Evolutionary conservation across 2,797 vertebrate species (phyloP), one percentile per base, ranked within the genome.

Genomic region (Anolis apletophallus): DNA sequence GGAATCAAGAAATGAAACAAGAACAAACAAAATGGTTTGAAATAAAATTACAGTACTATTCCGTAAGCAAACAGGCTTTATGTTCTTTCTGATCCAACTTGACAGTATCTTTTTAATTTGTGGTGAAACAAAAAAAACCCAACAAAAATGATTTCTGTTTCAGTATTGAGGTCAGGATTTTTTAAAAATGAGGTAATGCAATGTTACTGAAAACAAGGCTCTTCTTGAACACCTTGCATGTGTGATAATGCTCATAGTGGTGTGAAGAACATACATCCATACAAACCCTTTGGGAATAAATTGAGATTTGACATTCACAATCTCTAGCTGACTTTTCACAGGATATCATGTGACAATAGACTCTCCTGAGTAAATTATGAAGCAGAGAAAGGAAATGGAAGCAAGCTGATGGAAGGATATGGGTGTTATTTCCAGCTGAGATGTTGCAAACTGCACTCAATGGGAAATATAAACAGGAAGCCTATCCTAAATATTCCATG

Each of bases 401-500:
- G 52, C 8, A 54, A 85, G 17, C n/a, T 67, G 77, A 73, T 1
- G 68, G 78, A 46, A 80, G 71, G 40, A 80, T n/a, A 12, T 1
- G 1, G 0, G 0, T 69, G 77, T 68, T 36, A 67, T 55, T 61
- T 83, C 3, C n/a, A 19, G 57, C 73, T 1, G 50, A 88, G 34
- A 59, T 50, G 32, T 17, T 55, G 46, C 52, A 74, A 68, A 69
- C 77, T 76, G 67, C 90, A 67, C 29, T 91, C 72, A 84, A 23
- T 40, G 81, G 77, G 40, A 72, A 69, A 83, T 55, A 89, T 59
- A 40, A 61, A 21, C 55, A 52, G 10, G 26, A 87, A 34, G 59
- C 81, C 32, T 81, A 81, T 81, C 72, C 52, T 46, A 40, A 88
- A 81, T 77, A 67, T 77, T 34, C 50, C 75, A 16, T 89, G 36